A percentile compares a stretch with the other conserved stretches of the same genome.
These are phyloP conservation scores for Engystomops pustulosus DNA, from an alignment of 2,113 vertebrate species.

Conservation along the genomic window DNA sequence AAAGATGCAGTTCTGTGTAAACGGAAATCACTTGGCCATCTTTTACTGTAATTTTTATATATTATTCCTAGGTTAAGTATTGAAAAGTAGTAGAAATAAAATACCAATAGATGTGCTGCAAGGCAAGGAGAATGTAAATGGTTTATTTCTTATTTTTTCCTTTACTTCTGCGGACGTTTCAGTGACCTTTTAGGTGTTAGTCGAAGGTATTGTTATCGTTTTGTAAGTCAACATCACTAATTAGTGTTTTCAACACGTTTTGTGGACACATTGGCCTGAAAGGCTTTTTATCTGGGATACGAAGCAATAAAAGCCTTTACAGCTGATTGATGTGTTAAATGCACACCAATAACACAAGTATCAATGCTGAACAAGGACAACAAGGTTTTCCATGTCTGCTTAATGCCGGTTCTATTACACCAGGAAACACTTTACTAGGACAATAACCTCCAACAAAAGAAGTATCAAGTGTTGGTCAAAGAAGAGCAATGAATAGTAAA, in stretches of 20 bases:
- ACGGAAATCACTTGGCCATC: no score
- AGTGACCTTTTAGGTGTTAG: conserved; percentile 20
- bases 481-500: conserved; percentile 49
- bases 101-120: not conserved
- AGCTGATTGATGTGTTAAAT: conserved; percentile 75
- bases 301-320: conserved; percentile 76
- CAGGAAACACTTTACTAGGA: conserved; percentile 70
- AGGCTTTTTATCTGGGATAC: conserved; percentile 75
- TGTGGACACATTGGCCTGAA: conserved; percentile 67
- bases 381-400: conserved; percentile 71
- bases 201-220: conserved; percentile 59
- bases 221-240: conserved; percentile 68
- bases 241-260: conserved; percentile 71
- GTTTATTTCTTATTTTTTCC: not conserved
- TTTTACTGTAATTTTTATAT: no score
- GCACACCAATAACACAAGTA: conserved; percentile 68
- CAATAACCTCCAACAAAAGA: conserved; percentile 65
- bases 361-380: conserved; percentile 73
- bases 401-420: conserved; percentile 71
- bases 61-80: no score
- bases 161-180: not conserved
- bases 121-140: not conserved
- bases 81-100: not conserved
- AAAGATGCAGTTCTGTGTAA: no score
- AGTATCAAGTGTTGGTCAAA: conserved; percentile 51